A percentile compares a stretch with the other conserved stretches of the same genome.
phyloP scores from a whole-genome alignment of 2,113 vertebrate species.

The Carlito syrichta region DNA sequence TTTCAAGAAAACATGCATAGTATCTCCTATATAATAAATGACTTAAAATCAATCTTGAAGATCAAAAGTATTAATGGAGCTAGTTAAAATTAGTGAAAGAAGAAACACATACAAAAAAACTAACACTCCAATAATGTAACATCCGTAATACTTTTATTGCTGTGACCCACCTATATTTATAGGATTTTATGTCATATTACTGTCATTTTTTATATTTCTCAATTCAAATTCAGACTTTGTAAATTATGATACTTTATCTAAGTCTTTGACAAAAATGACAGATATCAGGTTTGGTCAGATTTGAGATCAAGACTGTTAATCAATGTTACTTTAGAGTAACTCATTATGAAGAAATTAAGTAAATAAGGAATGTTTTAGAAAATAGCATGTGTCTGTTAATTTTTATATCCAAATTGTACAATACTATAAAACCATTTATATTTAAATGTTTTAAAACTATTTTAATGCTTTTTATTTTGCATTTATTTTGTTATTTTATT shows the following conservation, averaged over 20 bases:
- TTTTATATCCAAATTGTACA: too few relatives aligned
- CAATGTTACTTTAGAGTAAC: too few relatives aligned
- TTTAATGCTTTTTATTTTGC: background rate
- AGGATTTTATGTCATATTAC: background rate
- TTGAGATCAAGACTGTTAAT: background rate
- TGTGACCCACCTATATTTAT: background rate
- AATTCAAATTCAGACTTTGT: background rate
- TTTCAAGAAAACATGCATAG: background rate
- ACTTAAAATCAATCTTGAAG: background rate
- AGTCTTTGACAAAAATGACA: background rate
- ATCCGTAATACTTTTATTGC: background rate
- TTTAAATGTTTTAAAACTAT: background rate
- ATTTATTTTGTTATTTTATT: too few relatives aligned
- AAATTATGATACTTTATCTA: background rate
- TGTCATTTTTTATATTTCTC: background rate
- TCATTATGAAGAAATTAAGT: too few relatives aligned
- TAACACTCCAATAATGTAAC: background rate
- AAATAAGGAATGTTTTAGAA: too few relatives aligned
- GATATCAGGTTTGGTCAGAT: background rate
- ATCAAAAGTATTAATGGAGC: background rate
- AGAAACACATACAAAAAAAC: background rate
- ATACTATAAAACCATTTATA: too few relatives aligned
- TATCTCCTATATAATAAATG: background rate
- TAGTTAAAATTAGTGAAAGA: background rate
- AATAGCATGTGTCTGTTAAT: too few relatives aligned